Evolutionary conservation across 2,888 invertebrate species (phyloP).

Genomic region (Drosophila putrida): DNA sequence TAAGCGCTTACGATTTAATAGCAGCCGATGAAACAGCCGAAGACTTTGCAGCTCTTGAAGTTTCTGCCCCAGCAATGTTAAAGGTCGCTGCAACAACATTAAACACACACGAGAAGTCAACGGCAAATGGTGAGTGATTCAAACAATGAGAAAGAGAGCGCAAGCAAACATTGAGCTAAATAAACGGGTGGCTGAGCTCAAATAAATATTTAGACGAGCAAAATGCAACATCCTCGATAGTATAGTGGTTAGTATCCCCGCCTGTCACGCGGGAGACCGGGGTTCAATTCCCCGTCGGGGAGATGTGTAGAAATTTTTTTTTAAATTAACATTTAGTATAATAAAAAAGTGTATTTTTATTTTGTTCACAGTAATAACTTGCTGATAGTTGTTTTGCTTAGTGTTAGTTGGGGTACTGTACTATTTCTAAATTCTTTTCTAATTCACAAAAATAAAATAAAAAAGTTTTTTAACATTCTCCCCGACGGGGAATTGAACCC

Average conservation of each 20-base stretch:
- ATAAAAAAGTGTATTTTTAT: no score
- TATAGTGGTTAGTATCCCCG: constrained; percentile 75
- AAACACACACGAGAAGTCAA: constrained; percentile 38
- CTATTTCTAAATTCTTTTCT: background rate
- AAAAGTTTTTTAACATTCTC: constrained; percentile 46
- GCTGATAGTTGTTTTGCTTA: no score
- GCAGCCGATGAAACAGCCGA: constrained; percentile 42
- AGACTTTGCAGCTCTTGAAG: constrained; percentile 19
- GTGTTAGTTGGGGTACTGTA: no score
- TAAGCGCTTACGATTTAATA: constrained; percentile 37
- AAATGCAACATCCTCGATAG: constrained; percentile 64
- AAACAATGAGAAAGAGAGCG: background rate
- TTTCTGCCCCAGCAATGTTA: constrained; percentile 34
- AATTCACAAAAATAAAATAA: background rate
- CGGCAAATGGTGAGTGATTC: constrained; percentile 48
- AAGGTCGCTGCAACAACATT: constrained; percentile 23
- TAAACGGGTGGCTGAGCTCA: background rate
- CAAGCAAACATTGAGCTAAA: background rate
- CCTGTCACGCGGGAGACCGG: constrained; percentile 76
- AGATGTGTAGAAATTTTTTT: constrained; percentile 38
- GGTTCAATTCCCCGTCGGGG: constrained; percentile 77
- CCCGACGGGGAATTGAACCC: constrained; percentile 69
- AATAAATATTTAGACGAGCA: constrained; percentile 5
- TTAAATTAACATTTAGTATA: constrained; percentile 3
- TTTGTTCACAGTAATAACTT: no score